Percentiles rank a stretch among this genome's conserved stretches.
Evolutionary conservation across 2,888 invertebrate species (phyloP).

Genomic region (Monopis laevigella): DNA sequence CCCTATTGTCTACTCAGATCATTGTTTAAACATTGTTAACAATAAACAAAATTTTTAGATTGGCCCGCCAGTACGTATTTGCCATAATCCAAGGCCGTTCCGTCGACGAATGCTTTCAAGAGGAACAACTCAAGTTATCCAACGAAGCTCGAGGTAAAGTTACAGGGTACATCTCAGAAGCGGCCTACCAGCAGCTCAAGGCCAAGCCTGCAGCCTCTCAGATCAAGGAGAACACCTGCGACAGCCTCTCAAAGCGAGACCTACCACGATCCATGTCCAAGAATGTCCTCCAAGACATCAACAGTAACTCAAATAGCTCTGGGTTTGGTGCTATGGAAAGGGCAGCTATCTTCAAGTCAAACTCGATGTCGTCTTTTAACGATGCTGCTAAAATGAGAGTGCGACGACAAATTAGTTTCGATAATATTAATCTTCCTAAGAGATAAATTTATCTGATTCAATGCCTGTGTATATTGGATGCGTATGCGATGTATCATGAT

Average conservation of each 20-base stretch:
- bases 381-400: conserved; percentile 61
- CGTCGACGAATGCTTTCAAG: conserved; percentile 70
- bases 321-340: conserved; percentile 36
- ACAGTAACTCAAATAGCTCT: conserved; percentile 41
- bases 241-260: conserved; percentile 33
- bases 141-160: conserved; percentile 40
- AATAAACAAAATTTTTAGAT: conserved; percentile 34
- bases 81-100: conserved; percentile 72
- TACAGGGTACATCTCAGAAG: conserved; percentile 60
- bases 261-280: conserved; percentile 40
- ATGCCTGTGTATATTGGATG: too few species aligned
- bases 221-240: conserved; percentile 53
- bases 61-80: conserved; percentile 72
- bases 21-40: not conserved
- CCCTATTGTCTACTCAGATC: not conserved
- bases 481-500: too few species aligned
- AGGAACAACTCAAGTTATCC: conserved; percentile 44
- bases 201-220: conserved; percentile 29
- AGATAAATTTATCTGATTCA: conserved; percentile 46
- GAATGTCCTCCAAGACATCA: conserved; percentile 58
- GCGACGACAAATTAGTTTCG: conserved; percentile 69
- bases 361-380: conserved; percentile 55
- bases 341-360: conserved; percentile 41
- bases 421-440: conserved; percentile 58
- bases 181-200: conserved; percentile 44